Percentiles rank a stretch among this genome's conserved stretches.
Conservation (phyloP, 2,888 invertebrate genomes). For the Mesorhabditis belari region DNA sequence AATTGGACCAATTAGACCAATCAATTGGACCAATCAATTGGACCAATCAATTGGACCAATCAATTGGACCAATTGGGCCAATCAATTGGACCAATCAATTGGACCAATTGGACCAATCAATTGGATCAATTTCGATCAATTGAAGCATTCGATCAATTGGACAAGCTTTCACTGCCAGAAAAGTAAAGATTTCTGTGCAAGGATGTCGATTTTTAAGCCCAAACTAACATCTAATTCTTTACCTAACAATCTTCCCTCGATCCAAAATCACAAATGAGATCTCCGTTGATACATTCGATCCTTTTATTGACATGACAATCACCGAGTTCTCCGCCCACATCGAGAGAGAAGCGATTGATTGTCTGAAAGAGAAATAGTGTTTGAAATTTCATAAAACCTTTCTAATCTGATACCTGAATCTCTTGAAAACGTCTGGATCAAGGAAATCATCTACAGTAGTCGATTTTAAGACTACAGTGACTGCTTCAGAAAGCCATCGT, state of each 20-base stretch:
- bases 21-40: no score
- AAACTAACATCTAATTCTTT: neutral
- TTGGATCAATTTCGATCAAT: no score
- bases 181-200: no score
- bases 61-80: no score
- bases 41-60: no score
- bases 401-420: conserved; percentile 27
- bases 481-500: conserved; percentile 34
- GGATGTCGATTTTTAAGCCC: no score
- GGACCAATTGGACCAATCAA: no score
- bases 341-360: neutral
- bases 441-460: conserved; percentile 41
- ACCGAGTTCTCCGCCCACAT: neutral
- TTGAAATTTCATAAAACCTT: no score
- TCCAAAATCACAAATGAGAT: neutral
- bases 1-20: no score
- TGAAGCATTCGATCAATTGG: no score
- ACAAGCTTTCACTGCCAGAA: no score
- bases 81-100: no score
- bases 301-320: neutral
- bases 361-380: neutral
- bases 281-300: neutral
- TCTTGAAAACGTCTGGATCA: conserved; percentile 36
- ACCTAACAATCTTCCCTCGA: neutral
- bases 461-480: conserved; percentile 29